A percentile compares a stretch with the other conserved stretches of the same genome.
phyloP scores from a whole-genome alignment of 23 tunicate species.

The Clavelina lepadiformis region DNA sequence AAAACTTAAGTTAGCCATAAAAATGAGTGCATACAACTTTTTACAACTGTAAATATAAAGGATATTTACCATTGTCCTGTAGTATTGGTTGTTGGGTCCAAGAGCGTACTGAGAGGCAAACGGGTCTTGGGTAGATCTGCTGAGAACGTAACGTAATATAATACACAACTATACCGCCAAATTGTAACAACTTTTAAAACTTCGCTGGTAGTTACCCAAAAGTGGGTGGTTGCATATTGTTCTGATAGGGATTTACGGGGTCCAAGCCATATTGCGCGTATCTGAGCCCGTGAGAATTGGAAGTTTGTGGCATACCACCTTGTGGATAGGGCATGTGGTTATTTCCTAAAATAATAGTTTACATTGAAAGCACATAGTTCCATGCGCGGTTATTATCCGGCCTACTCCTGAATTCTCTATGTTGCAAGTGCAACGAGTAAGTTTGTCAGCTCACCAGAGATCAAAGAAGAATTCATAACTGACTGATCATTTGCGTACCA shows the following conservation, averaged over 20 bases:
- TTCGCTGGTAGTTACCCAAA: conserved; percentile 4
- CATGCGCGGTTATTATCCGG: not conserved
- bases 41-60: too few relatives aligned
- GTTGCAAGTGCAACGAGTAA: not conserved
- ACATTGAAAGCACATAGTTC: not conserved
- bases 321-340: conserved; percentile 7
- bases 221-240: not conserved
- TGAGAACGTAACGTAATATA: too few relatives aligned
- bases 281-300: conserved; percentile 20
- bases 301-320: not conserved
- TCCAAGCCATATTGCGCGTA: conserved; percentile 35
- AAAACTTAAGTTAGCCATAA: too few relatives aligned
- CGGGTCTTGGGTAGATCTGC: conserved; percentile 9
- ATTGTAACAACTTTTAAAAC: not conserved
- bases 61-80: conserved; percentile 19
- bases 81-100: conserved; percentile 46
- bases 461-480: conserved; percentile 13
- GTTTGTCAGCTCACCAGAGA: too few relatives aligned
- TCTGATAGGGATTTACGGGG: conserved; percentile 18
- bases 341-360: too few relatives aligned
- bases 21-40: too few relatives aligned
- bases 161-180: too few relatives aligned
- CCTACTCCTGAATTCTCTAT: not conserved
- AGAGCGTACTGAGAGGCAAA: conserved; percentile 58
- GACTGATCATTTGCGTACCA: conserved; percentile 49